Evolutionary conservation across 2,113 vertebrate genomes (phyloP).

Genomic region (Mystacornis crossleyi): DNA sequence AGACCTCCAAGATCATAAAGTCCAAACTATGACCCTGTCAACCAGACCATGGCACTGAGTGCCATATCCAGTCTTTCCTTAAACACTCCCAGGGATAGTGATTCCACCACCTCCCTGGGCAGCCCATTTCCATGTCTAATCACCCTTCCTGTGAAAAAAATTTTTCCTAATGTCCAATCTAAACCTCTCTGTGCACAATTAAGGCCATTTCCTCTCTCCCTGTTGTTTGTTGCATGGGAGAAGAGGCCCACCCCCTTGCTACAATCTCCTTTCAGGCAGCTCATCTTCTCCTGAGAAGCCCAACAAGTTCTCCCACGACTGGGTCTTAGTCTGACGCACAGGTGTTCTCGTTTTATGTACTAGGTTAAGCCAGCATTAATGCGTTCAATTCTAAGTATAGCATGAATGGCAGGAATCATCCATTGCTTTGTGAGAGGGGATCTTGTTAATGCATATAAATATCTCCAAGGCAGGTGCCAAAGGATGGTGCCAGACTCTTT

Average conservation of each 20-base stretch:
- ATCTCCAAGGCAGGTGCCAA: not conserved
- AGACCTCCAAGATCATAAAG: not conserved
- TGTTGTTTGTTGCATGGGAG: not conserved
- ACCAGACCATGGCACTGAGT: not conserved
- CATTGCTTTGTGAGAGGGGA: not conserved
- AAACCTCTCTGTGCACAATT: not conserved
- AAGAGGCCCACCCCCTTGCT: not conserved
- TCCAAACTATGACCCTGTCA: not conserved
- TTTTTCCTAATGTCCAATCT: not conserved
- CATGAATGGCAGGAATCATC: not conserved
- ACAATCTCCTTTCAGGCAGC: not conserved
- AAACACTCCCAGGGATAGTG: not conserved
- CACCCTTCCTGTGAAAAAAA: not conserved
- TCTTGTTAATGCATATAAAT: not conserved
- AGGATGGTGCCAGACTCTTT: not conserved
- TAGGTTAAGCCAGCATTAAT: not conserved
- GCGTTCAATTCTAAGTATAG: fast-evolving
- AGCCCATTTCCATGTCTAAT: not conserved
- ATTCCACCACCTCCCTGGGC: not conserved
- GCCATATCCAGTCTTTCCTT: not conserved
- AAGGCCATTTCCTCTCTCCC: not conserved
- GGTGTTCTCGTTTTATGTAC: not conserved
- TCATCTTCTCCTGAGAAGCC: not conserved
- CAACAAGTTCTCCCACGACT: not conserved
- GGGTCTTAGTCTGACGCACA: not conserved